Evolutionary conservation across 2,797 vertebrate species (phyloP).

Genomic region (Pitangus sulphuratus): DNA sequence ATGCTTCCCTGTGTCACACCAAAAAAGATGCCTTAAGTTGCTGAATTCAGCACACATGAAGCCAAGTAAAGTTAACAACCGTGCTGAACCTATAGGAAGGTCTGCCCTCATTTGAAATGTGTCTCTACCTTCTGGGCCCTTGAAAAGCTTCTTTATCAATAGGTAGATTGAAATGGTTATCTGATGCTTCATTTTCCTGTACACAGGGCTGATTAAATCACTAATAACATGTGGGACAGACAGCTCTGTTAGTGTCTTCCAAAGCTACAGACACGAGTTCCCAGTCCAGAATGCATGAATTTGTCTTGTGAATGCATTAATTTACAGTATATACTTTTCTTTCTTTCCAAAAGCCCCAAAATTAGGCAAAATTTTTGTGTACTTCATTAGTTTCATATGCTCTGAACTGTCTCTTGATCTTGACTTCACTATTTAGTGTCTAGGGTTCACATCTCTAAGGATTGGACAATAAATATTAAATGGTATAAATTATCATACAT

Average conservation of each 20-base stretch:
- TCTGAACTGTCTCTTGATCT: neutral
- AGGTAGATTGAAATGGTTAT: neutral
- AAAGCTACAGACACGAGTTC: neutral
- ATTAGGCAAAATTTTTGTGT: neutral
- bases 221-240: neutral
- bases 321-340: neutral
- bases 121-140: neutral
- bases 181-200: neutral
- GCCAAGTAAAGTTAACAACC: neutral
- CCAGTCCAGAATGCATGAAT: neutral
- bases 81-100: neutral
- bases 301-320: neutral
- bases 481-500: neutral
- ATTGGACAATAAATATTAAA: constrained; percentile 13
- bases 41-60: neutral
- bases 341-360: neutral
- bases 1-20: neutral
- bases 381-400: neutral
- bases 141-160: neutral
- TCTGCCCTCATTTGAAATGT: neutral
- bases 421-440: neutral
- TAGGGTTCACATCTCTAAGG: neutral
- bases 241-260: neutral
- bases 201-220: neutral
- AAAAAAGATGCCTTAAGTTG: neutral